These are phyloP conservation scores for Nettapus auritus DNA, from an alignment of 2,113 vertebrate genomes.

Conservation along the genomic window DNA sequence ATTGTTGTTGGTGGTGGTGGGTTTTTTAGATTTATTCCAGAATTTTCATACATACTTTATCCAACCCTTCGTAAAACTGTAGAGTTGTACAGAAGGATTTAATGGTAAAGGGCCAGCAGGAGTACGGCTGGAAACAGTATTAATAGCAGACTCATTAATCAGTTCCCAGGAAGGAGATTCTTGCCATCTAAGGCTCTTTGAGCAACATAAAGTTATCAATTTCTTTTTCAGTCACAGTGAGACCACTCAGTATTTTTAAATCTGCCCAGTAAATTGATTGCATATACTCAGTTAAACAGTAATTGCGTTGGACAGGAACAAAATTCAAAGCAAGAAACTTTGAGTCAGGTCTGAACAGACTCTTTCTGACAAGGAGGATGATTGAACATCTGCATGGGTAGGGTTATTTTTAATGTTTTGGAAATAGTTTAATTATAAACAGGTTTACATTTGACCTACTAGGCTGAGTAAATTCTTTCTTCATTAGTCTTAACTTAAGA, in stretches of 20 bases:
- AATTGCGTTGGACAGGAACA: neutral
- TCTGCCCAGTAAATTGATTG: neutral
- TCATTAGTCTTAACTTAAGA: constrained; percentile 31
- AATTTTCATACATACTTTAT: neutral
- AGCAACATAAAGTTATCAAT: neutral
- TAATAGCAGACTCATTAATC: neutral
- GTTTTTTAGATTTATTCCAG: neutral
- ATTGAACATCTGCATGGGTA: neutral
- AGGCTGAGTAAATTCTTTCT: neutral
- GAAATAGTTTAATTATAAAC: constrained; percentile 3
- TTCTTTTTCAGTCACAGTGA: neutral
- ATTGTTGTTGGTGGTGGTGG: too few species aligned
- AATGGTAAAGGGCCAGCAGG: neutral
- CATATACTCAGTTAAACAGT: neutral
- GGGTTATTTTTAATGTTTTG: neutral
- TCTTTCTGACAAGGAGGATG: neutral
- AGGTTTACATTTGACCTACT: neutral
- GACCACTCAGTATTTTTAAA: neutral
- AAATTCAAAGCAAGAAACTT: neutral
- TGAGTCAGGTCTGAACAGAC: neutral
- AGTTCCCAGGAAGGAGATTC: neutral
- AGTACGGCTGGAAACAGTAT: neutral
- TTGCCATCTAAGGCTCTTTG: neutral
- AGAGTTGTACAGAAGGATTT: neutral
- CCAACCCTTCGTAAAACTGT: neutral